These are phyloP conservation scores for Poeciliopsis prolifica DNA, from an alignment of 2,113 vertebrate species.

Conservation along the genomic window DNA sequence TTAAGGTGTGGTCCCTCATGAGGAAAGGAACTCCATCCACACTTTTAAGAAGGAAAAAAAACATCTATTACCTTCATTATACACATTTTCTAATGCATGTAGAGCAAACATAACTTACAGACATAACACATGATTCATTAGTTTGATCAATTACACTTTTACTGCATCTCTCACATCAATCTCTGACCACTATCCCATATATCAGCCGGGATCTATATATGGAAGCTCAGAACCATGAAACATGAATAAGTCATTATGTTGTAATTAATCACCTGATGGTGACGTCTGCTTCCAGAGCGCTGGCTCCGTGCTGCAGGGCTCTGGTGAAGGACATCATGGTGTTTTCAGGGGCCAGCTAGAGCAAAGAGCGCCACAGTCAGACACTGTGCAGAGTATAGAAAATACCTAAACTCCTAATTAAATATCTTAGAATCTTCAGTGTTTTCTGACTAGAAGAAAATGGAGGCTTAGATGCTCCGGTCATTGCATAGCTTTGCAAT, in stretches of 20 bases:
- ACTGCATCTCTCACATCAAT: slow-evolving; percentile 1
- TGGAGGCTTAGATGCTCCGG: no score
- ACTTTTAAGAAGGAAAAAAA: slow-evolving; percentile 75
- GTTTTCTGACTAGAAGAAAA: no score
- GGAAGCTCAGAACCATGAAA: slow-evolving; percentile 13
- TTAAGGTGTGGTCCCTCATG: slow-evolving; percentile 88
- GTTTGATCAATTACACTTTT: neutral
- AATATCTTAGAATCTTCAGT: no score
- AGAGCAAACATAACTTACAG: neutral
- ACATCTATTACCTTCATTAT: neutral
- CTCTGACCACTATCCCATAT: neutral
- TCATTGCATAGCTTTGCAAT: no score
- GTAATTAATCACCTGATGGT: slow-evolving; percentile 83
- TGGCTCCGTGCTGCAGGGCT: slow-evolving; percentile 87
- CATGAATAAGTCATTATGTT: slow-evolving; percentile 10
- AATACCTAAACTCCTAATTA: no score
- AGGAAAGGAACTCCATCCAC: slow-evolving; percentile 93
- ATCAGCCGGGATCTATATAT: slow-evolving; percentile 8
- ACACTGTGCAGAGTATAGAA: neutral
- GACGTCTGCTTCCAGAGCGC: slow-evolving; percentile 89
- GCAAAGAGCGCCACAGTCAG: slow-evolving; percentile 15
- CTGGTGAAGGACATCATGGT: slow-evolving; percentile 94
- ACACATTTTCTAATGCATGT: neutral
- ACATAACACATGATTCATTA: no score
- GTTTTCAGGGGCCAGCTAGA: slow-evolving; percentile 94